Conservation (phyloP, 2,888 invertebrate genomes). For the Morinoia aosen region DNA sequence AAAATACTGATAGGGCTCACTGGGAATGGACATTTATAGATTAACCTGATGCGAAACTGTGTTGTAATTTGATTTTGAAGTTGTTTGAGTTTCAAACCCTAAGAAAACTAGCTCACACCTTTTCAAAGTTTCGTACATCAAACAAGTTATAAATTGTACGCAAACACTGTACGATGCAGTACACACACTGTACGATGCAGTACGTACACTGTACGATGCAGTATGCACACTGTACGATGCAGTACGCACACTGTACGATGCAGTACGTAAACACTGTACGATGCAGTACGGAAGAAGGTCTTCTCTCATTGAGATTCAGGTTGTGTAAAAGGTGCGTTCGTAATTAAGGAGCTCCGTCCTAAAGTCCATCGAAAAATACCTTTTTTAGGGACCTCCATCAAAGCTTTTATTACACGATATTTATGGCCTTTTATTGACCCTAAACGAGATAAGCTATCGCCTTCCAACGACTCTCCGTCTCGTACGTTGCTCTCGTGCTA, state of each 20-base stretch:
- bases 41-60: too few relatives aligned
- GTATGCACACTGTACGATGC: neutral
- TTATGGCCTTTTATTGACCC: slow-evolving; percentile 35
- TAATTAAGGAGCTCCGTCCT: neutral
- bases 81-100: too few relatives aligned
- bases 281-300: neutral
- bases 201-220: neutral
- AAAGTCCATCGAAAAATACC: neutral
- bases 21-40: too few relatives aligned
- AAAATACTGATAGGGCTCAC: too few relatives aligned
- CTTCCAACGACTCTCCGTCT: neutral
- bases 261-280: neutral
- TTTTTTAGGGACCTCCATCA: slow-evolving; percentile 16
- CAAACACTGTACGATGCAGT: neutral
- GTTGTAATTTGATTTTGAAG: too few relatives aligned
- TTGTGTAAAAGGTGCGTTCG: neutral
- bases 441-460: slow-evolving; percentile 46
- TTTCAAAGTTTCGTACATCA: too few relatives aligned
- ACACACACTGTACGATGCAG: neutral
- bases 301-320: neutral
- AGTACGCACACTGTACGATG: neutral
- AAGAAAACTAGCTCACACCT: too few relatives aligned
- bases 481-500: neutral
- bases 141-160: too few relatives aligned
- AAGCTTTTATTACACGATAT: slow-evolving; percentile 46